Percentiles rank a stretch among this genome's conserved stretches.
Evolutionary conservation across 2,797 vertebrate species (phyloP).

Genomic region (Danio albolineatus): DNA sequence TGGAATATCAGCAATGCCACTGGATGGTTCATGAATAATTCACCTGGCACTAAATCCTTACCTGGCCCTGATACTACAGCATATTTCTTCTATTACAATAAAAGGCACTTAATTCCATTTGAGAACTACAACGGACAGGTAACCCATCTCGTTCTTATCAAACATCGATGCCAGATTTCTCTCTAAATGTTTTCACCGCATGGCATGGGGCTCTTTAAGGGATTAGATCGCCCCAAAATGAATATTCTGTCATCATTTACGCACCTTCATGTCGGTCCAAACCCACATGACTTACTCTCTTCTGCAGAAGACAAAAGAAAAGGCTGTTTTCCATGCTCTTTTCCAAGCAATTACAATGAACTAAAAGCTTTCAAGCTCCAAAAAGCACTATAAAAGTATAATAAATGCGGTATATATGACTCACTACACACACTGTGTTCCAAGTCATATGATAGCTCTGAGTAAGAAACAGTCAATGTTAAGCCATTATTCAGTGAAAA

Average conservation of each 20-base stretch:
- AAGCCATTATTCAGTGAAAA: background rate
- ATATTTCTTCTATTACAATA: constrained; percentile 31
- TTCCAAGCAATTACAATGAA: constrained; percentile 31
- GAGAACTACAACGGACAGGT: constrained; percentile 23
- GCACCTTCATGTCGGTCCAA: constrained; percentile 35
- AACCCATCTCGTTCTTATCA: constrained; percentile 25
- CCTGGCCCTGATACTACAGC: constrained; percentile 26
- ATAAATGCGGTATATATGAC: constrained; percentile 24
- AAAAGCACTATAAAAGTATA: constrained; percentile 20
- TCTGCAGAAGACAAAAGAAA: constrained; percentile 14
- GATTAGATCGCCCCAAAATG: constrained; percentile 12
- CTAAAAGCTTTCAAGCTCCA: constrained; percentile 11
- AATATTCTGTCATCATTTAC: constrained; percentile 35
- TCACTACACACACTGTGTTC: background rate
- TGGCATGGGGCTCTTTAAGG: constrained; percentile 23
- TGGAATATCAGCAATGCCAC: constrained; percentile 33
- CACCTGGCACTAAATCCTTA: constrained; percentile 16
- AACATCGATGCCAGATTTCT: constrained; percentile 11
- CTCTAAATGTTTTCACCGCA: constrained; percentile 19
- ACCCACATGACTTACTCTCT: constrained; percentile 25
- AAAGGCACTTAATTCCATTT: constrained; percentile 21
- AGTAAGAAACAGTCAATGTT: background rate
- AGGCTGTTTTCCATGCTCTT: constrained; percentile 21
- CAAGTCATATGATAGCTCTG: background rate
- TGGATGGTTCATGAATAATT: constrained; percentile 44